phyloP scores from a whole-genome alignment of 2,888 invertebrate genomes.

The Iselma pallidipennis region DNA sequence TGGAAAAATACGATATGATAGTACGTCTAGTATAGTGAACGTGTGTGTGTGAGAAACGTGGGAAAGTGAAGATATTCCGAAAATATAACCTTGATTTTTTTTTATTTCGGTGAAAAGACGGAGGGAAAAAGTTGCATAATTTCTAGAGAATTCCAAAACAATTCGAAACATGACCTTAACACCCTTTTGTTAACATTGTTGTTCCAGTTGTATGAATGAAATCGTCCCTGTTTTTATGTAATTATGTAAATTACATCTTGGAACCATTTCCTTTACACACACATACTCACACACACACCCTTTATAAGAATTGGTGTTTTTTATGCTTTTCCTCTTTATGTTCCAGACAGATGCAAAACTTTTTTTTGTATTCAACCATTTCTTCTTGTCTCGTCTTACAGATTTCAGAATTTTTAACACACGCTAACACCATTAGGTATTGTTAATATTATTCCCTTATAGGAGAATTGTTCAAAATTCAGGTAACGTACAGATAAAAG shows the following conservation, averaged over 20 bases:
- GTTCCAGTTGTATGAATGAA: background rate
- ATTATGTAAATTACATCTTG: slow-evolving; percentile 1
- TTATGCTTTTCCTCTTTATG: background rate
- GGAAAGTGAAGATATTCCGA: background rate
- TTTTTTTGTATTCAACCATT: no score
- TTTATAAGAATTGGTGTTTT: no score
- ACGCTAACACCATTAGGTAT: no score
- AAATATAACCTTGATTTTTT: background rate
- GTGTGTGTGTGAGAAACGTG: background rate
- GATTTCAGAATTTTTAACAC: no score
- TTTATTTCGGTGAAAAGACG: background rate
- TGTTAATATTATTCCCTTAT: no score
- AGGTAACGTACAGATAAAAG: no score
- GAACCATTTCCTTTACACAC: background rate
- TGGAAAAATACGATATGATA: no score
- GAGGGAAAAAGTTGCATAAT: background rate
- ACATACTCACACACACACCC: no score
- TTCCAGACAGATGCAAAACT: no score
- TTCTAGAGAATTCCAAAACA: background rate
- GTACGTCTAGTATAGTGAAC: no score
- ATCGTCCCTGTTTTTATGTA: background rate
- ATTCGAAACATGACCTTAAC: background rate
- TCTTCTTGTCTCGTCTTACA: no score
- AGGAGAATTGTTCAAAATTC: no score
- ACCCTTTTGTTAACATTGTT: slow-evolving; percentile 2